Evolutionary conservation across 2,797 vertebrate species (phyloP).

Genomic region (Alectoris magna): DNA sequence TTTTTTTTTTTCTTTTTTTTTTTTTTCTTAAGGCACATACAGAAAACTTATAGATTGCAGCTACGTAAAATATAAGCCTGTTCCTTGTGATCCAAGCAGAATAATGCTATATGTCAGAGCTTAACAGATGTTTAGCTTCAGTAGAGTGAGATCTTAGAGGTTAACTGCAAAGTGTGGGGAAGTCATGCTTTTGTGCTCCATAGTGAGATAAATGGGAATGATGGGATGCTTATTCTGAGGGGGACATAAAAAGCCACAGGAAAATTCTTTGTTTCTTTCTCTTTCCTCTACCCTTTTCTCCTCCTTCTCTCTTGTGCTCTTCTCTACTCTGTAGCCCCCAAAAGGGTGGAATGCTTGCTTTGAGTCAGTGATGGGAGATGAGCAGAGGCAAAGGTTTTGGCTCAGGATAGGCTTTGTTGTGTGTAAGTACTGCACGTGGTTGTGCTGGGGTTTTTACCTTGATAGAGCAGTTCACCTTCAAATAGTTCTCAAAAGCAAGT

Average conservation of each 20-base stretch:
- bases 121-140: constrained; percentile 1
- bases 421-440: background rate
- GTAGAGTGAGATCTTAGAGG: background rate
- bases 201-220: background rate
- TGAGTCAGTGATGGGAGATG: background rate
- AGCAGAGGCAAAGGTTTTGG: background rate
- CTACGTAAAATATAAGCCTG: background rate
- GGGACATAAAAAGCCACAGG: background rate
- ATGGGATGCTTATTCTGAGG: background rate
- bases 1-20: background rate
- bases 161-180: background rate
- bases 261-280: background rate
- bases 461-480: background rate
- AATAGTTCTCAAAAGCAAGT: background rate
- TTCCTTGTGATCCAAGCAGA: background rate
- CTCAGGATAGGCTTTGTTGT: background rate
- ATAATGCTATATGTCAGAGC: background rate
- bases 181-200: background rate
- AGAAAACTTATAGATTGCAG: constrained; percentile 4
- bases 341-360: background rate
- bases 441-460: background rate
- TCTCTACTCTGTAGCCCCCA: background rate
- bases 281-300: background rate
- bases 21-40: background rate
- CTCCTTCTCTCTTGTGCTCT: background rate